These are phyloP conservation scores for Malachius bipustulatus DNA, from an alignment of 2,888 invertebrate genomes.

Conservation along the genomic window DNA sequence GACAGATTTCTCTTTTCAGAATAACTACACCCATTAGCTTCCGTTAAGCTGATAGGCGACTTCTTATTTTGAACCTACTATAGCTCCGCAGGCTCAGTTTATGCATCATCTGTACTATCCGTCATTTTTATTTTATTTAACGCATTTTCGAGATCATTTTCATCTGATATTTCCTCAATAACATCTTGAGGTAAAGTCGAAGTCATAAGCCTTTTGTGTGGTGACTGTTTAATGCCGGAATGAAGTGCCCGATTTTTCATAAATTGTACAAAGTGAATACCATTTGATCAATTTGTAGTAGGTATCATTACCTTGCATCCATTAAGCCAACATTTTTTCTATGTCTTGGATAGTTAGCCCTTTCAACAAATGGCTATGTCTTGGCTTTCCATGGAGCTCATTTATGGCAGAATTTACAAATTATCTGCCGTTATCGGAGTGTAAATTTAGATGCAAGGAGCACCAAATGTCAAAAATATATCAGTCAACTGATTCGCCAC, in stretches of 20 bases:
- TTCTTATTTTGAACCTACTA: no score
- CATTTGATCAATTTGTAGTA: constrained; percentile 32
- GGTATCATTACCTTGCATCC: constrained; percentile 30
- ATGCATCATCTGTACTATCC: no score
- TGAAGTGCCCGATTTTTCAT: constrained; percentile 33
- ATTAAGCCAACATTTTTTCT: constrained; percentile 27
- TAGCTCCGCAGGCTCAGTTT: no score
- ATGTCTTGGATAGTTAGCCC: constrained; percentile 31
- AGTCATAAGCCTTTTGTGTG: constrained; percentile 21
- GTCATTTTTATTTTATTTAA: not conserved
- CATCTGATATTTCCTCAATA: constrained; percentile 13
- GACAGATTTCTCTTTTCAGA: no score
- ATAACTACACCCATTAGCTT: no score
- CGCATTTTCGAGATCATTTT: constrained; percentile 12
- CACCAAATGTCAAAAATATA: constrained; percentile 28
- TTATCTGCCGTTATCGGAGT: constrained; percentile 28
- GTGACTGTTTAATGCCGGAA: constrained; percentile 24
- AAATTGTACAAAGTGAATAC: constrained; percentile 32
- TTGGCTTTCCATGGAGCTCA: constrained; percentile 28
- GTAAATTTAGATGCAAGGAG: constrained; percentile 28
- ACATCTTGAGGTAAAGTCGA: constrained; percentile 16
- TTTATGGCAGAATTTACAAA: constrained; percentile 24
- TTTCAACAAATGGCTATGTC: constrained; percentile 26
- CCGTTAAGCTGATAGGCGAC: no score
- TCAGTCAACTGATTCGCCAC: constrained; percentile 26